Base-by-base conservation (phyloP, 2,888 invertebrate species). In the Linyphia triangularis region DNA sequence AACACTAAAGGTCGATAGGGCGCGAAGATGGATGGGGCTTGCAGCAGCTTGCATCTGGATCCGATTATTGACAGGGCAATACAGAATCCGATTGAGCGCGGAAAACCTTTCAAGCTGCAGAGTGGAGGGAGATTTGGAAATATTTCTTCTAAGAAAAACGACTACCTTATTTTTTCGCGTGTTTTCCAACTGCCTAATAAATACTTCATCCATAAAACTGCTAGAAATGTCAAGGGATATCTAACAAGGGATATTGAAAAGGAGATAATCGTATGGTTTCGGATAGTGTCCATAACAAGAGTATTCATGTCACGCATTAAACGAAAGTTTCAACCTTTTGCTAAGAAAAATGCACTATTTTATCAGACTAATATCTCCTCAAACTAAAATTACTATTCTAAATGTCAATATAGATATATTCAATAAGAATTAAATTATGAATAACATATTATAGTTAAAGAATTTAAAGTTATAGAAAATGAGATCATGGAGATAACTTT, bases 1-100 rank as follows among this genome's bases (percentile, higher is more conserved):
- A 88, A 88, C 88, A 88, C 69, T 88, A 83, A 88, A 88, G 88
- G 88, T 88, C 88, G 88, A 88, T 88, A 88, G 88, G 88, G 82
- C 70, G 83, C 10, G 77, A 88, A 88, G 88, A 88, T 88, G 88
- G 88, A 88, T 88, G 22, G 70, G 28, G 37, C 43, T 3, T 67
- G 59, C 86, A 75, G 75, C 86, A 81, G 86, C 86, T 86, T 86
- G 86, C 78, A 61, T 57, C 73, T 37, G 24, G 79, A 51, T 72
- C 28, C 82, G 82, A 51, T 88, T 83, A 88, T 88, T 88, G 88
- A 88, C 88, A 88, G 78, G 88, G 86, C 86, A 88, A 88, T 88
- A 88, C 86, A 81, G 86, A 81, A 88, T 81, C 75, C 51, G 86
- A 88, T 88, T 88, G 86, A 88, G 86, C 86, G 86, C 86, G 26